A percentile compares a stretch with the other conserved stretches of the same genome.
phyloP scores from a whole-genome alignment of 2,113 vertebrate species.

The Pangasianodon hypophthalmus region DNA sequence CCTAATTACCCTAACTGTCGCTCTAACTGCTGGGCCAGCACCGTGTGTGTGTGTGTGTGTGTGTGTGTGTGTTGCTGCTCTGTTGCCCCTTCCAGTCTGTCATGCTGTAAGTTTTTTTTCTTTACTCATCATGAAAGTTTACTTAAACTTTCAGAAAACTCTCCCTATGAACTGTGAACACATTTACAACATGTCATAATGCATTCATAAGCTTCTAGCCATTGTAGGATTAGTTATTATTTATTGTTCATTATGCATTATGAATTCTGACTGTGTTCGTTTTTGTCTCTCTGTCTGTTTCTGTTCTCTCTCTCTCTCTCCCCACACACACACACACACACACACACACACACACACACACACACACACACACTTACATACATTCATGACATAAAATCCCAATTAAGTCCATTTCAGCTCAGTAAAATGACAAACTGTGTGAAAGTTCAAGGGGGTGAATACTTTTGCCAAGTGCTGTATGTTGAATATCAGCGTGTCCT shows the following conservation, averaged over 20 bases:
- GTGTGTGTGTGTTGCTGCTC: not conserved
- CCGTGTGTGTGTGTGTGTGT: constrained; percentile 20
- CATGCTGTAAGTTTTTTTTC: not conserved
- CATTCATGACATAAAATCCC: not conserved
- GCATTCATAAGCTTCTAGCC: not conserved
- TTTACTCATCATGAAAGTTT: not conserved
- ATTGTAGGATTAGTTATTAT: not conserved
- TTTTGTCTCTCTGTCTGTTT: too few species aligned
- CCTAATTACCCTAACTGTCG: constrained; percentile 46
- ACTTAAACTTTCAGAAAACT: not conserved
- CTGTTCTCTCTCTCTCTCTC: too few species aligned
- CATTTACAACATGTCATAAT: not conserved
- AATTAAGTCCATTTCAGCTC: too few species aligned
- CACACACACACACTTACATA: not conserved
- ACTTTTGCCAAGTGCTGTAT: not conserved
- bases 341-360: not conserved
- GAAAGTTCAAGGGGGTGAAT: not conserved
- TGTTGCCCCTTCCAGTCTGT: constrained; percentile 4
- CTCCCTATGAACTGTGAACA: not conserved
- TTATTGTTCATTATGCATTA: too few species aligned
- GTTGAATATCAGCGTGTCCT: not conserved
- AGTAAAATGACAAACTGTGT: not conserved
- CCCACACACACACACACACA: not conserved
- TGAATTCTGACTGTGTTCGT: too few species aligned
- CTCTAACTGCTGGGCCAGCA: not conserved